phyloP scores from a whole-genome alignment of 2,888 invertebrate species.

The Autographa pulchrina region DNA sequence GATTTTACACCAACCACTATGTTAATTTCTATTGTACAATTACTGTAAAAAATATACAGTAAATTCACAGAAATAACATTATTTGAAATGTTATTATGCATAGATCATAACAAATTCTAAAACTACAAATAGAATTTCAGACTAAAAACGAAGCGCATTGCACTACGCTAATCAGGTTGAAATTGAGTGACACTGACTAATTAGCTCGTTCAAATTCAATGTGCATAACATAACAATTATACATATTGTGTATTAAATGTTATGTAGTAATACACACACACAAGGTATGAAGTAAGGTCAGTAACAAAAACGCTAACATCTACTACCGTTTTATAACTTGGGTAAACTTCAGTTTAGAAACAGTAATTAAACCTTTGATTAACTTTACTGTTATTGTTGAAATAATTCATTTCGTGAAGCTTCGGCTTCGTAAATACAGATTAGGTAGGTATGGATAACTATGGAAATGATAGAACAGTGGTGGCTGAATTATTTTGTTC shows the following conservation, averaged over 20 bases:
- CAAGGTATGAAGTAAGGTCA: not conserved
- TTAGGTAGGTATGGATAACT: not conserved
- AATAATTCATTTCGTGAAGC: constrained; percentile 23
- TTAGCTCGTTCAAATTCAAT: not conserved
- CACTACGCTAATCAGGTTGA: not conserved
- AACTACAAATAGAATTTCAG: not conserved
- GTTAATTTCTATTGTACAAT: too few relatives aligned
- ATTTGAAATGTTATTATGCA: not conserved
- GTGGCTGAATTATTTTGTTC: not conserved
- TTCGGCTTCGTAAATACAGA: not conserved
- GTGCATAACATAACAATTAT: not conserved
- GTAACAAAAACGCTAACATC: not conserved
- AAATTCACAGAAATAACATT: not conserved
- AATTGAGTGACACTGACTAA: not conserved
- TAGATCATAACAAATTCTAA: not conserved
- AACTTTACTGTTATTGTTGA: constrained; percentile 28
- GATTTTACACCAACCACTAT: too few relatives aligned
- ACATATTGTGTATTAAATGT: not conserved
- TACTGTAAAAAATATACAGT: too few relatives aligned
- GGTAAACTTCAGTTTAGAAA: constrained; percentile 15
- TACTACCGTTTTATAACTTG: constrained; percentile 11
- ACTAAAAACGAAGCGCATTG: not conserved
- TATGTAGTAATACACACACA: not conserved
- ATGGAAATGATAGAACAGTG: not conserved
- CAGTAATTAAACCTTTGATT: constrained; percentile 27